A percentile compares a stretch with the other conserved stretches of the same genome.
phyloP scores from a whole-genome alignment of 2,888 invertebrate species.

The Melipona beecheii region DNA sequence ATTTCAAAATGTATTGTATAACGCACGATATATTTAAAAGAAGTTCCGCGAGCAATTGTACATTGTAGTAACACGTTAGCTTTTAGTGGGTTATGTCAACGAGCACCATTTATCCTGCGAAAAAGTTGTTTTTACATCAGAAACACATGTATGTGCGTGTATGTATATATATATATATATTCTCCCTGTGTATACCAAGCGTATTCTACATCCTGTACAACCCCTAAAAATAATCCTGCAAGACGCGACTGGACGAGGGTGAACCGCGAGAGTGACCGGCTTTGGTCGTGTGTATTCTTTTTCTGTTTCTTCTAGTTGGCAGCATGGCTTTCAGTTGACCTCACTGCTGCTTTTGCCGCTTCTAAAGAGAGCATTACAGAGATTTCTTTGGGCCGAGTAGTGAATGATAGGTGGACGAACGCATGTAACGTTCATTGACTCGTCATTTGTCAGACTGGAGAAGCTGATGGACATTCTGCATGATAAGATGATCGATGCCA shows the following conservation, averaged over 20 bases:
- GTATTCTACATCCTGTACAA: not conserved
- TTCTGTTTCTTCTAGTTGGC: slow-evolving; percentile 76
- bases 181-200: not conserved
- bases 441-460: slow-evolving; percentile 83
- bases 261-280: slow-evolving; percentile 34
- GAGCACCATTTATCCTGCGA: not conserved
- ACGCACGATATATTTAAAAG: no score
- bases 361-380: slow-evolving; percentile 76
- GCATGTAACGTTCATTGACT: slow-evolving; percentile 68
- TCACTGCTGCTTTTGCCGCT: slow-evolving; percentile 76
- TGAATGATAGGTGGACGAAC: slow-evolving; percentile 47
- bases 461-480: slow-evolving; percentile 80
- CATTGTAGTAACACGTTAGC: no score
- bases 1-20: no score
- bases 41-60: no score
- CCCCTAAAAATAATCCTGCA: not conserved
- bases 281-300: slow-evolving; percentile 59
- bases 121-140: not conserved
- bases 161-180: not conserved
- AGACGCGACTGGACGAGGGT: slow-evolving; percentile 38
- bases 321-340: slow-evolving; percentile 79
- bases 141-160: not conserved
- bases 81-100: not conserved
- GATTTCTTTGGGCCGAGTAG: slow-evolving; percentile 74
- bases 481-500: slow-evolving; percentile 74